Evolutionary conservation across 2,113 vertebrate genomes (phyloP), one percentile per base, ranked within the genome.

Genomic region (Lepidothrix coronata): DNA sequence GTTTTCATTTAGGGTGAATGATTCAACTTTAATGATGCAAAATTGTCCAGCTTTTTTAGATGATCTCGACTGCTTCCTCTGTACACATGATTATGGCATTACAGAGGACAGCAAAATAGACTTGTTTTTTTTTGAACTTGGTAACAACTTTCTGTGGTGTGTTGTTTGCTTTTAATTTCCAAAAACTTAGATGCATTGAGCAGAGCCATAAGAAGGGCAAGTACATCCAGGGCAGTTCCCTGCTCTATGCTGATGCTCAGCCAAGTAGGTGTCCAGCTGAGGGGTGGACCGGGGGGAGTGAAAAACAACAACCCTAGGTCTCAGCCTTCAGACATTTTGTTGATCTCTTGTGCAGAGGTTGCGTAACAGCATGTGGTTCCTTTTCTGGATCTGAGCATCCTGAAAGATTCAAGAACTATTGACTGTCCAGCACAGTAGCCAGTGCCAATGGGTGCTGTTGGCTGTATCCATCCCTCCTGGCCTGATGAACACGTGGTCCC

Each of bases 401-500:
- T 76, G 37, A 76, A 93, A 46, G 25, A 30, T 83, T 68, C 19
- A 21, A 35, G 39, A 82, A 28, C 2, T 54, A 1, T 21, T 82
- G 28, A 31, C 12, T 6, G 1, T 55, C 13, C 1, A 5, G 12
- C 27, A 16, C 3, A 5, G n/a, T 9, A 24, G 3, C 0, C 1
- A 39, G 25, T 1, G 1, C 39, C n/a, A 66, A 15, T 2, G 2
- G 18, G 35, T 4, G 3, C 30, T 77, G 22, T 41, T 37, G 66
- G 8, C 20, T 49, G 11, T n/a, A n/a, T 65, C 49, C 23, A 2
- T 65, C 74, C 15, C 14, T 68, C 23, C n/a, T 2, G 5, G 24
- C 43, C 20, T 31, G 17, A 33, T 44, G 72, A 35, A 6, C 0
- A 0, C 0, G 0, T 1, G 1, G 1, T 55, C 10, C 31, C 20